These are phyloP conservation scores for Drosophila nannoptera DNA, from an alignment of 1,140 invertebrate genomes.

Conservation along the genomic window DNA sequence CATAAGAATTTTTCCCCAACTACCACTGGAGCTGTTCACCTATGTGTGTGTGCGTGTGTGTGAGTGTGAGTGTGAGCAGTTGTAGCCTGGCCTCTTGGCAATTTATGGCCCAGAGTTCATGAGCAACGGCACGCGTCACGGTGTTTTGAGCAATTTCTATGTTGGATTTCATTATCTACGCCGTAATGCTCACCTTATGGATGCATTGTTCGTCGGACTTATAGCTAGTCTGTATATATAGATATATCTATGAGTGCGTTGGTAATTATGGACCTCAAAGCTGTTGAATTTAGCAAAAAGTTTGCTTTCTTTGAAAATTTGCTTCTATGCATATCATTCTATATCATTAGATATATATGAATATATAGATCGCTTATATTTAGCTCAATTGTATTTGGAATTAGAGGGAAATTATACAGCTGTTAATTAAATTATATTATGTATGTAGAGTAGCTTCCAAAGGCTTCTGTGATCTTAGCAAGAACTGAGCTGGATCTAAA, in stretches of 20 bases:
- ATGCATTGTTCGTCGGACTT: conserved; percentile 62
- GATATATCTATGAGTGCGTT: background rate
- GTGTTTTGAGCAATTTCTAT: conserved; percentile 73
- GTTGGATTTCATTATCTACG: conserved; percentile 69
- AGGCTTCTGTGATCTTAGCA: no score
- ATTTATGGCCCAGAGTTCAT: conserved; percentile 75
- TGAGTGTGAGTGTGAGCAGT: background rate
- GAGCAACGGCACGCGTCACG: conserved; percentile 59
- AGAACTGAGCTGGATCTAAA: no score
- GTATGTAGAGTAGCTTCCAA: no score
- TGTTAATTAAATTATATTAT: no score
- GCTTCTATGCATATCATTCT: no score
- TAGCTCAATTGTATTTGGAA: no score
- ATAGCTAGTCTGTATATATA: conserved; percentile 30
- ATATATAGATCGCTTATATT: no score
- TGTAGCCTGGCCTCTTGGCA: conserved; percentile 40
- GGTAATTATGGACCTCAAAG: background rate
- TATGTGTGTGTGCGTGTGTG: conserved; percentile 39
- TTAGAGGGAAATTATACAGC: no score
- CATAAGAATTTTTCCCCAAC: conserved; percentile 46
- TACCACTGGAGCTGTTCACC: conserved; percentile 21
- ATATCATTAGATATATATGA: no score
- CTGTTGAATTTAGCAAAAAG: background rate
- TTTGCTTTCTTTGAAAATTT: no score
- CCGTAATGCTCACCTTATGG: conserved; percentile 53